phyloP scores from a whole-genome alignment of 2,113 vertebrate species.

The Podocnemis expansa region DNA sequence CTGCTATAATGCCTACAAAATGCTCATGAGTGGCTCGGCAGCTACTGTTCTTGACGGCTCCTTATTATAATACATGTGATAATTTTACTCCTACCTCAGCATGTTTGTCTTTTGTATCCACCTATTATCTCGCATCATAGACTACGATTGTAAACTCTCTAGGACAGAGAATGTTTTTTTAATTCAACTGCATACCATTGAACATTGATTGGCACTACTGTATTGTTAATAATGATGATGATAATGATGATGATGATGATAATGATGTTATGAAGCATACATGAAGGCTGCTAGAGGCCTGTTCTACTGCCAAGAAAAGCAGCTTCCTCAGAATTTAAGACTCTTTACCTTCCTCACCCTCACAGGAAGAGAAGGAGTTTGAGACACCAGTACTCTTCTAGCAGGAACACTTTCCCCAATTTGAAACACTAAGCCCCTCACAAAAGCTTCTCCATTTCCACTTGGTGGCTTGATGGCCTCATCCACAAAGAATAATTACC shows the following conservation, averaged over 20 bases:
- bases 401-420: not conserved
- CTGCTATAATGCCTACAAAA: not conserved
- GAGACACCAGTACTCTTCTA: not conserved
- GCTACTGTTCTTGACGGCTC: not conserved
- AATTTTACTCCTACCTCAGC: not conserved
- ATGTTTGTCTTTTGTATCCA: not conserved
- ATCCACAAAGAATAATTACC: not conserved
- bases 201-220: not conserved
- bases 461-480: not conserved
- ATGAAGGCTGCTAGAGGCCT: not conserved
- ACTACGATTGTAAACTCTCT: not conserved
- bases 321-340: not conserved
- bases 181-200: not conserved
- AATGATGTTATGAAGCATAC: not conserved
- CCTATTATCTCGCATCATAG: not conserved
- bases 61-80: accelerated
- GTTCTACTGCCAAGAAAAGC: not conserved
- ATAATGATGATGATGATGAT: not conserved
- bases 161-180: not conserved
- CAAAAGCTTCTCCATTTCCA: not conserved
- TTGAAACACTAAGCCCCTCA: not conserved
- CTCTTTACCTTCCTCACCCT: not conserved
- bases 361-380: not conserved
- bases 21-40: not conserved
- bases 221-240: too few relatives aligned